Evolutionary conservation across 2,888 invertebrate genomes (phyloP).

Genomic region (Phorcus lineatus): DNA sequence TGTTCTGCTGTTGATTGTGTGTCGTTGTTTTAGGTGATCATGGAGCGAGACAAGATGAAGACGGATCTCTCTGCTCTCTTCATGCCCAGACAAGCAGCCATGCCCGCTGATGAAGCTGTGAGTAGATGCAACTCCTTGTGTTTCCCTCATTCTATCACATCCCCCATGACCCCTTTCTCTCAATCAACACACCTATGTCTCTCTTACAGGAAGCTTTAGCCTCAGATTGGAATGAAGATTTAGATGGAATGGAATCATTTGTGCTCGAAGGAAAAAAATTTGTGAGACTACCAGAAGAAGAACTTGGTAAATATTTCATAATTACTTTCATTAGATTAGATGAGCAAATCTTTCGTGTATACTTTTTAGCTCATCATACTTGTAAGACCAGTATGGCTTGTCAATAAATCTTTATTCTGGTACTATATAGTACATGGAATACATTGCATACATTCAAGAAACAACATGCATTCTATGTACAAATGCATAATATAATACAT

Average conservation of each 20-base stretch:
- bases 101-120: conserved; percentile 87
- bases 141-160: neutral
- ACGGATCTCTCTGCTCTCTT: conserved; percentile 96
- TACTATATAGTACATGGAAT: too few relatives aligned
- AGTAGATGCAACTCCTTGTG: conserved; percentile 41
- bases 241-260: conserved; percentile 98
- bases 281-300: conserved; percentile 95
- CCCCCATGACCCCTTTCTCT: conserved; percentile 59
- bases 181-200: conserved; percentile 56
- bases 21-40: conserved; percentile 64
- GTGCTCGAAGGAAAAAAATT: conserved; percentile 97
- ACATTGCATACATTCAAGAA: too few relatives aligned
- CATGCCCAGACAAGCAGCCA: conserved; percentile 93
- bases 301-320: conserved; percentile 81
- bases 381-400: too few relatives aligned
- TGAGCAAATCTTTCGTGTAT: neutral
- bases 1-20: too few relatives aligned
- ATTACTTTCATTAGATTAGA: neutral
- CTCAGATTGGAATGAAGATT: conserved; percentile 98
- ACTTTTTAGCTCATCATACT: too few relatives aligned
- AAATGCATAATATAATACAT: too few relatives aligned
- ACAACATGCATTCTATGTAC: too few relatives aligned
- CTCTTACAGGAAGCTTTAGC: conserved; percentile 81
- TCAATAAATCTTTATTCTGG: too few relatives aligned
- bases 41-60: conserved; percentile 79